Evolutionary conservation across 2,888 invertebrate genomes (phyloP).

Genomic region (Drosophila rubida): DNA sequence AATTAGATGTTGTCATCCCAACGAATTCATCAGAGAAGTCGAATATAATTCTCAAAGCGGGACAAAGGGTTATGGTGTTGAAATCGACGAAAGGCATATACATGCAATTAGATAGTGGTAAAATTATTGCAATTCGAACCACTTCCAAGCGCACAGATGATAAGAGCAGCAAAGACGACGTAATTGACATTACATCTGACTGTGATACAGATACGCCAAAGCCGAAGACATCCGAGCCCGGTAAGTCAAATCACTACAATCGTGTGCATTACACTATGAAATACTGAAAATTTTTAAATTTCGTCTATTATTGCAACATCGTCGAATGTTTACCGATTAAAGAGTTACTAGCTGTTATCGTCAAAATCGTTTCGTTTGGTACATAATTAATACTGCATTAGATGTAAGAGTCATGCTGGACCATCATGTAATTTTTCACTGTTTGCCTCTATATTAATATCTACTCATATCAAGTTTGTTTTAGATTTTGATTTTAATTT

Average conservation of each 20-base stretch:
- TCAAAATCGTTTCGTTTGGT: no score
- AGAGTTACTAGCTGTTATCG: no score
- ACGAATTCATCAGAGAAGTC: conserved; percentile 95
- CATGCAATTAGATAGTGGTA: conserved; percentile 96
- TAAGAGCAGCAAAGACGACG: conserved; percentile 73
- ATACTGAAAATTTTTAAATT: no score
- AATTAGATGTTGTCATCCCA: conserved; percentile 94
- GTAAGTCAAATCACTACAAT: conserved; percentile 28
- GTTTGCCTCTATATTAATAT: no score
- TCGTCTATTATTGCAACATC: no score
- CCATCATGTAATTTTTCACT: no score
- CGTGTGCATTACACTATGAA: no score
- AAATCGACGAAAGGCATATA: conserved; percentile 98
- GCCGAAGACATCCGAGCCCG: conserved; percentile 56
- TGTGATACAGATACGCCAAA: conserved; percentile 68
- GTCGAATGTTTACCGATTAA: no score
- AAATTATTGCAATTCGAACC: conserved; percentile 94
- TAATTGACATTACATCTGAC: conserved; percentile 82
- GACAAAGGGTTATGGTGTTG: conserved; percentile 96
- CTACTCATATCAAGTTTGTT: no score
- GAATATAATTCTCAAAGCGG: conserved; percentile 95
- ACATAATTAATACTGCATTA: no score
- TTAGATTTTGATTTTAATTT: no score
- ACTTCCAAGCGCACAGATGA: conserved; percentile 81
- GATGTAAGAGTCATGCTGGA: no score